Percentiles rank a stretch among this genome's conserved stretches.
Evolutionary conservation across 2,888 invertebrate genomes (phyloP).

Genomic region (Frankliniella intonsa): DNA sequence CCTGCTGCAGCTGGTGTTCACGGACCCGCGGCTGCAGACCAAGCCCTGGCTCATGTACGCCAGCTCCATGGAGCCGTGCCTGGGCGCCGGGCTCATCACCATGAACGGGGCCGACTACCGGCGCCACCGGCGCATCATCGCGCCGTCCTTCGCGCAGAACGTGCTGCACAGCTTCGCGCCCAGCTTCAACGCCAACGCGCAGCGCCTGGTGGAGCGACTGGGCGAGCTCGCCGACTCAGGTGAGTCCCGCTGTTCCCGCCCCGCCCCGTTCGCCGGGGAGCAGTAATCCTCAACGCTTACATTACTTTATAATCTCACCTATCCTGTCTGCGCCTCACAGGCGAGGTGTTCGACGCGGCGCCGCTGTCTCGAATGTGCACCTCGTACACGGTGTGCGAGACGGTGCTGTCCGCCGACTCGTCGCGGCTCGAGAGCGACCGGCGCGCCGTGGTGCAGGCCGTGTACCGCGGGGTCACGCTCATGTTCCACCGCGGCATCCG

Average conservation of each 20-base stretch:
- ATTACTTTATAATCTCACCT: too few relatives aligned
- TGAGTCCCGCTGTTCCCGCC: not conserved
- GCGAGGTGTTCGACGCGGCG: conserved; percentile 15
- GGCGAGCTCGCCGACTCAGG: not conserved
- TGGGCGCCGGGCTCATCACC: conserved; percentile 19
- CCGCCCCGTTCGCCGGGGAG: too few relatives aligned
- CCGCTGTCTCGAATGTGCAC: conserved; percentile 3
- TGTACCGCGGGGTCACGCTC: conserved; percentile 13
- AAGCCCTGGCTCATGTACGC: conserved; percentile 22
- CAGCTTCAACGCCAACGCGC: conserved; percentile 21
- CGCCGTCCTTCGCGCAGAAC: conserved; percentile 12
- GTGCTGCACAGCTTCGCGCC: conserved; percentile 23
- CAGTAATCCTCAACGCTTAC: too few relatives aligned
- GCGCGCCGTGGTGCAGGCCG: not conserved
- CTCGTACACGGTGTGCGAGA: conserved; percentile 21
- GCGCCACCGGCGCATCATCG: conserved; percentile 3
- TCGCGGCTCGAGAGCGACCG: conserved; percentile 6
- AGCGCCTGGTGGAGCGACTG: not conserved
- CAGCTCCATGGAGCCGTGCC: conserved; percentile 17
- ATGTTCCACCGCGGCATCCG: conserved; percentile 23
- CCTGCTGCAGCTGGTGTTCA: conserved; percentile 5
- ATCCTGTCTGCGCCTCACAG: not conserved
- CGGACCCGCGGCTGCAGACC: not conserved
- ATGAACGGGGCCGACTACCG: conserved; percentile 9
- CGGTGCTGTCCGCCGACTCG: conserved; percentile 13